Conservation (phyloP, 2,888 invertebrate species). For the Caenorhabditis panamensis region DNA sequence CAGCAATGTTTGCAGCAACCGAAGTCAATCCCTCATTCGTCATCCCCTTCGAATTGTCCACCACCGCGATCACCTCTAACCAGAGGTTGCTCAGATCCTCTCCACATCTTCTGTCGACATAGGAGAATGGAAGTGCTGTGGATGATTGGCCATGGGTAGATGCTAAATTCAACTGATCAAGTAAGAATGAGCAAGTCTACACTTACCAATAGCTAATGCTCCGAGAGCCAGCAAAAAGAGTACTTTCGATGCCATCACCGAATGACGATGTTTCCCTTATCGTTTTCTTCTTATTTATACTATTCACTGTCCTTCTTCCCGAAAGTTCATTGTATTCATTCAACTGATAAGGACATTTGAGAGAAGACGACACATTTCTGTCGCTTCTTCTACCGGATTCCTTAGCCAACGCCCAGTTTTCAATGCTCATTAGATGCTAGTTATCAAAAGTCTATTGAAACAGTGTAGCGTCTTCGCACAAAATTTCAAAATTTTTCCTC, state of each 20-base stretch:
- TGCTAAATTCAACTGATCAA: conserved; percentile 2
- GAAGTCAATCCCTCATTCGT: conserved; percentile 23
- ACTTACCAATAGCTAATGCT: conserved; percentile 5
- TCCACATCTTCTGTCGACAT: conserved; percentile 41
- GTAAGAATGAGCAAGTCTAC: not conserved
- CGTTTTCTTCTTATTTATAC: not conserved
- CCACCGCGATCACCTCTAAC: conserved; percentile 51
- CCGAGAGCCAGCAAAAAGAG: conserved; percentile 1
- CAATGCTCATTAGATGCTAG: too few relatives aligned
- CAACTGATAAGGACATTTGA: too few relatives aligned
- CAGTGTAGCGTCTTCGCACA: too few relatives aligned
- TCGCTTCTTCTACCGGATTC: too few relatives aligned
- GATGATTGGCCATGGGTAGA: not conserved
- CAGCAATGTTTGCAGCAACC: conserved; percentile 40
- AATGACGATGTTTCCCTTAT: not conserved
- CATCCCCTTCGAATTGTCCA: conserved; percentile 59
- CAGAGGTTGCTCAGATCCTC: conserved; percentile 43
- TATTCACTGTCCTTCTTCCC: not conserved
- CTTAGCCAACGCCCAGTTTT: too few relatives aligned
- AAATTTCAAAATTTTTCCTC: too few relatives aligned
- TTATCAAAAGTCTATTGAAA: too few relatives aligned
- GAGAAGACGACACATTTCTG: too few relatives aligned
- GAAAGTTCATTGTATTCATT: too few relatives aligned
- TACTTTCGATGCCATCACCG: not conserved
- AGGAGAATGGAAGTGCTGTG: not conserved